Base-by-base conservation (phyloP, 2,888 invertebrate genomes). In the Coelinius sp. region DNA sequence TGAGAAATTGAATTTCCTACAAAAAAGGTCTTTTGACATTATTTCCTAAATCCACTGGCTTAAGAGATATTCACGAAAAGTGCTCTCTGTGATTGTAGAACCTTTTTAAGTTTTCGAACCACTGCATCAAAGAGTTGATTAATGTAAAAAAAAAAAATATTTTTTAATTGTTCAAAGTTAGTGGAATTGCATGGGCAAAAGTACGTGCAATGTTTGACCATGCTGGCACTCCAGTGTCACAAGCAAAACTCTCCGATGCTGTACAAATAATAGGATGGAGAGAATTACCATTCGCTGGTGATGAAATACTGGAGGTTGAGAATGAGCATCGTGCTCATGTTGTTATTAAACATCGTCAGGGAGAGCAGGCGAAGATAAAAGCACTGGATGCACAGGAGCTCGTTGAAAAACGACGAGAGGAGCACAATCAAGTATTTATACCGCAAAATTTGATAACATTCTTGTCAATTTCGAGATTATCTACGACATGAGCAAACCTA, bases 201-300 rank as follows among this genome's bases (percentile, higher is more conserved):
- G 94, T 94, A 0, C 91, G 97, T 52, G 90, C 92, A 2, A 90
- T 99, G 86, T 93, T 93, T 81, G 92, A 96, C 84, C 94, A 96
- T 68, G 91, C 92, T 35, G 95, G 96, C 0, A 88, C 89, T 1
- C 87, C 90, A 0, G 75, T 97, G 1, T 88, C 89, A 6, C 88
- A 90, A 80, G 97, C 95, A 0, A 88, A 91, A n/a, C 96, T 97
- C 0, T 92, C 95, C 0, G 92, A 92, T 1, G 95, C 98, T 0
- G 95, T 93, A 0, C 94, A 95, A 84, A 92, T 98, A 64, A 91
- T 94, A 63, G 99, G 99, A 2, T 99, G 99, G 99, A 91, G 92
- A 76, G 94, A 94, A 76, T 83, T 98, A 76, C 99, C 99, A 0
- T 86, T 92, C 0, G 95, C 97, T 10, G 99, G 99, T 0, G 97